Evolutionary conservation across 2,888 invertebrate genomes (phyloP).

Genomic region (Leptopilina syphax): DNA sequence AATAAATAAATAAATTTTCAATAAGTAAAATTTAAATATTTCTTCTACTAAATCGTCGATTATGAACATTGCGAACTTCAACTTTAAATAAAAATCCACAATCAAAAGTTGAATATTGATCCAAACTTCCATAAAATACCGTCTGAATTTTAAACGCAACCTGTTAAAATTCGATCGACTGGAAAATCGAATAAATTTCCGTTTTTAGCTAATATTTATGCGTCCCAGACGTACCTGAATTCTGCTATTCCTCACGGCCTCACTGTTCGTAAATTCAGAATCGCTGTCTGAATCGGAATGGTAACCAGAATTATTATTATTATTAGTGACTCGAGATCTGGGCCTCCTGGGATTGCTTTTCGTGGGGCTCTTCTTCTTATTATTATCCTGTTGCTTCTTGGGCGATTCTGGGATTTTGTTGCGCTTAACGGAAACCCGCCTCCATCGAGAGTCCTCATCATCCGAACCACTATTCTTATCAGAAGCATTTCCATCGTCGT

Average conservation of each 20-base stretch:
- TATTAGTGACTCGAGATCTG: constrained; percentile 66
- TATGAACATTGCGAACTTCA: too few species aligned
- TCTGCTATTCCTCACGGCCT: constrained; percentile 64
- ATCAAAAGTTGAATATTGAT: too few species aligned
- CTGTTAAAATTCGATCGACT: too few species aligned
- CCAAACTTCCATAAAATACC: too few species aligned
- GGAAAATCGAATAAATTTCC: neutral
- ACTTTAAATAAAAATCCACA: too few species aligned
- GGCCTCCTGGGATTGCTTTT: constrained; percentile 75
- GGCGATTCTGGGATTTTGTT: constrained; percentile 67
- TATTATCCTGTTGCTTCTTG: constrained; percentile 66
- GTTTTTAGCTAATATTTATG: too few species aligned
- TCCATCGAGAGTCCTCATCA: constrained; percentile 65
- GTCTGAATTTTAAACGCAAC: too few species aligned
- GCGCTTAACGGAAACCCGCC: constrained; percentile 65
- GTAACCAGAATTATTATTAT: constrained; percentile 58
- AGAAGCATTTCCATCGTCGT: constrained; percentile 60
- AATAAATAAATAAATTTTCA: too few species aligned
- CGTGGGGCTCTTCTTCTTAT: constrained; percentile 69
- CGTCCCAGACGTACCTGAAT: constrained; percentile 37
- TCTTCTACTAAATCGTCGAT: too few species aligned
- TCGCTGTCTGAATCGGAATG: constrained; percentile 59
- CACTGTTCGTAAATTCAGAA: too few species aligned
- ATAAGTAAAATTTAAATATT: too few species aligned
- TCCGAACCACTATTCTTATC: constrained; percentile 65